Conservation (phyloP, 2,888 invertebrate genomes). For the Barypeithes pellucidus region DNA sequence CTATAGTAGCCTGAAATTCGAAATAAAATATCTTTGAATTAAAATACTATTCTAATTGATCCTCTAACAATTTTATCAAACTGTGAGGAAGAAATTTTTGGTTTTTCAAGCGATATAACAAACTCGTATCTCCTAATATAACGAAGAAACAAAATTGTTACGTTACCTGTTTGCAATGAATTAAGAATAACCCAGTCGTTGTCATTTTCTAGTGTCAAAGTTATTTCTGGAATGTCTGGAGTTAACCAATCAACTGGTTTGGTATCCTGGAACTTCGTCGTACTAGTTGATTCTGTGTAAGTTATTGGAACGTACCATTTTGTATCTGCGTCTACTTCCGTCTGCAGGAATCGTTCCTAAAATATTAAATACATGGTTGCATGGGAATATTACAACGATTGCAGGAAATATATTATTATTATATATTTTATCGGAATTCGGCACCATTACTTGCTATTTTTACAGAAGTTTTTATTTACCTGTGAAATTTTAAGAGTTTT, state of each 20-base stretch:
- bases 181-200: constrained; percentile 77
- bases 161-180: constrained; percentile 75
- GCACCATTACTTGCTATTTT: too few relatives aligned
- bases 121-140: too few relatives aligned
- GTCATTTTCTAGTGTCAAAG: constrained; percentile 18
- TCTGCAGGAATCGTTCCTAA: constrained; percentile 49
- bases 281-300: constrained; percentile 65
- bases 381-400: too few relatives aligned
- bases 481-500: constrained; percentile 57
- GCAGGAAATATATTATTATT: neutral
- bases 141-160: too few relatives aligned
- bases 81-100: too few relatives aligned
- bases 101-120: neutral
- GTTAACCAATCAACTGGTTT: constrained; percentile 72
- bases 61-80: neutral
- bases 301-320: constrained; percentile 75
- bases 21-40: too few relatives aligned
- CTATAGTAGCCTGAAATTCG: constrained; percentile 77
- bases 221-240: constrained; percentile 56
- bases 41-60: too few relatives aligned
- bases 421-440: too few relatives aligned
- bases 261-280: constrained; percentile 70
- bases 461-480: constrained; percentile 52
- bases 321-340: constrained; percentile 21
- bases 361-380: constrained; percentile 12